These are phyloP conservation scores for Indri indri DNA, from an alignment of 2,113 vertebrate genomes.

Conservation along the genomic window DNA sequence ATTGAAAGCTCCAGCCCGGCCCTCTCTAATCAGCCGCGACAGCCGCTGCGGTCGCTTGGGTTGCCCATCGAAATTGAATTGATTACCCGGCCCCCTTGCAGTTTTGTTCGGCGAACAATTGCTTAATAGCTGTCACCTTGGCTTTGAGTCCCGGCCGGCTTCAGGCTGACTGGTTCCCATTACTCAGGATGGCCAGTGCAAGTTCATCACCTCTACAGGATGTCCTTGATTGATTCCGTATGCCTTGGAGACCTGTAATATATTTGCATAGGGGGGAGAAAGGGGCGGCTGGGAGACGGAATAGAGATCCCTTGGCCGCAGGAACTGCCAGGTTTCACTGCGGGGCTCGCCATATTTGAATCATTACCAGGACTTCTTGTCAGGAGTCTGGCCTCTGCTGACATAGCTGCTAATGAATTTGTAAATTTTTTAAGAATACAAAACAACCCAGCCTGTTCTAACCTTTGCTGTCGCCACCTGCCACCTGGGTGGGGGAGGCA, in stretches of 20 bases:
- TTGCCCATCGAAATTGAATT: constrained; percentile 49
- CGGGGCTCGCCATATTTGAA: constrained; percentile 29
- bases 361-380: constrained; percentile 18
- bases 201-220: constrained; percentile 85
- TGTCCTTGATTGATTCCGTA: constrained; percentile 84
- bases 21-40: constrained; percentile 57
- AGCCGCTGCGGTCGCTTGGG: not conserved
- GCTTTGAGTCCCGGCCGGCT: constrained; percentile 63
- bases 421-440: constrained; percentile 60
- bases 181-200: constrained; percentile 74
- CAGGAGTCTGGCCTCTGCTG: constrained; percentile 42
- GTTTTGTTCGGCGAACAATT: constrained; percentile 65
- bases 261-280: constrained; percentile 66
- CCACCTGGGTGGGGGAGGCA: not conserved
- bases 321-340: constrained; percentile 34
- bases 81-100: constrained; percentile 62
- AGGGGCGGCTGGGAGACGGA: not conserved
- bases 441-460: constrained; percentile 45
- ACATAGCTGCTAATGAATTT: constrained; percentile 79
- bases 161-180: constrained; percentile 76
- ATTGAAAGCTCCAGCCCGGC: not conserved
- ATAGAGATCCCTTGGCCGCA: not conserved
- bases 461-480: constrained; percentile 71
- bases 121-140: constrained; percentile 81
- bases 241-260: constrained; percentile 76